Percentiles rank a stretch among this genome's conserved stretches.
These are phyloP conservation scores for Tipula unca DNA, from an alignment of 2,888 invertebrate genomes.

Conservation along the genomic window DNA sequence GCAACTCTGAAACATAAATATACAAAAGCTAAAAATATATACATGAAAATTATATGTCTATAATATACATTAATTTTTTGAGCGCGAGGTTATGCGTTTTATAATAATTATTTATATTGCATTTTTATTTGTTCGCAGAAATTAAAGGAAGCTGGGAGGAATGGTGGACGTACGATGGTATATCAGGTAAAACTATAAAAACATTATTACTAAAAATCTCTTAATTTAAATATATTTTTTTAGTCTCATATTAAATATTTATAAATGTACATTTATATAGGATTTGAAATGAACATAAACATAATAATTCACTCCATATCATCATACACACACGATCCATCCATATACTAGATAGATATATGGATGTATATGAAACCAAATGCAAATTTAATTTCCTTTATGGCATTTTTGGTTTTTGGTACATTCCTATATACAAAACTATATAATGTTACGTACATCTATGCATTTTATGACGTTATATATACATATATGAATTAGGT, in stretches of 20 bases:
- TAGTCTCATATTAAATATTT: too few relatives aligned
- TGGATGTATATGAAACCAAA: not conserved
- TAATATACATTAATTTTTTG: not conserved
- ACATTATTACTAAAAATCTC: not conserved
- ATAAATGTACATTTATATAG: too few relatives aligned
- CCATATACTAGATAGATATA: not conserved
- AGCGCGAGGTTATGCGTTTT: not conserved
- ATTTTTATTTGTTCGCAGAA: conserved; percentile 25
- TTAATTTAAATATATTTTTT: too few relatives aligned
- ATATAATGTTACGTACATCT: not conserved
- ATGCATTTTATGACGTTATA: not conserved
- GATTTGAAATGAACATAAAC: not conserved
- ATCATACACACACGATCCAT: not conserved
- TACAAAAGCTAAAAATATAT: not conserved
- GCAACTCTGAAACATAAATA: not conserved
- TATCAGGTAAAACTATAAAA: conserved; percentile 65
- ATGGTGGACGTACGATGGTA: conserved; percentile 95
- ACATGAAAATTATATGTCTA: not conserved
- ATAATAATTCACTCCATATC: not conserved
- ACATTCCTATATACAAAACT: not conserved
- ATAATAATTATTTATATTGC: not conserved
- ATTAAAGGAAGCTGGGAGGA: conserved; percentile 69
- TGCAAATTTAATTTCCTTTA: conserved; percentile 19
- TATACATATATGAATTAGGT: not conserved
- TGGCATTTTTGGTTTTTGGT: not conserved